These are phyloP conservation scores for Myotis lucifugus DNA, from an alignment of 2,113 vertebrate species.

Conservation along the genomic window DNA sequence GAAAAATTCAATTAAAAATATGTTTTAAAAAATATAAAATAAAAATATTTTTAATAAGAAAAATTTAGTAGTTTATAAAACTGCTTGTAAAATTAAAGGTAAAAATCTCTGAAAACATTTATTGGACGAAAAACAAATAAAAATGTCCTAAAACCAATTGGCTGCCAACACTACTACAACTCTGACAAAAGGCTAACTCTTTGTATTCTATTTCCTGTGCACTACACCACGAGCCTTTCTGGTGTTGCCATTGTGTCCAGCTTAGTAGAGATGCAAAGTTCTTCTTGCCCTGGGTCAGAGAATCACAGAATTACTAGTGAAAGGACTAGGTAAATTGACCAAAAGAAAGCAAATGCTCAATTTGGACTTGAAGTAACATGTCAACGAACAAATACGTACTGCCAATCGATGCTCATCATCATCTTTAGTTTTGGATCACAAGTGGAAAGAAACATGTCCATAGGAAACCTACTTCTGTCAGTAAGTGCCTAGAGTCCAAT, in stretches of 20 bases:
- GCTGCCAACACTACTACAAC: neutral
- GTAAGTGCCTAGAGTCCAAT: neutral
- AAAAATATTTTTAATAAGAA: neutral
- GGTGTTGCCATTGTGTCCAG: neutral
- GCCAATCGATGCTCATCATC: neutral
- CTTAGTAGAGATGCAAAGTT: neutral
- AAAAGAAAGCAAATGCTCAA: neutral
- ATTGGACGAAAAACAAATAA: neutral
- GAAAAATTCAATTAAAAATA: too few relatives aligned
- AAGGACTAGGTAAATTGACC: neutral
- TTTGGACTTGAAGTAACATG: neutral
- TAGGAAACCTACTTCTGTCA: neutral
- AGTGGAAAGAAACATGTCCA: neutral
- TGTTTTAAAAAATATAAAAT: too few relatives aligned
- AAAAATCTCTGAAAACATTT: neutral
- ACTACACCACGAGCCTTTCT: neutral
- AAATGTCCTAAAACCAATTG: neutral
- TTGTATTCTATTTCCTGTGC: neutral
- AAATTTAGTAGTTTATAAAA: neutral
- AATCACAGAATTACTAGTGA: neutral
- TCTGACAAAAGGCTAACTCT: neutral
- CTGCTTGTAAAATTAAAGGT: neutral
- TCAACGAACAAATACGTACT: neutral
- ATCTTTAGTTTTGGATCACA: neutral
- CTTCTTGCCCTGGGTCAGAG: neutral